Base-by-base conservation (phyloP, 1,140 invertebrate genomes). In the Hermatobates lingyangjiaoensis region DNA sequence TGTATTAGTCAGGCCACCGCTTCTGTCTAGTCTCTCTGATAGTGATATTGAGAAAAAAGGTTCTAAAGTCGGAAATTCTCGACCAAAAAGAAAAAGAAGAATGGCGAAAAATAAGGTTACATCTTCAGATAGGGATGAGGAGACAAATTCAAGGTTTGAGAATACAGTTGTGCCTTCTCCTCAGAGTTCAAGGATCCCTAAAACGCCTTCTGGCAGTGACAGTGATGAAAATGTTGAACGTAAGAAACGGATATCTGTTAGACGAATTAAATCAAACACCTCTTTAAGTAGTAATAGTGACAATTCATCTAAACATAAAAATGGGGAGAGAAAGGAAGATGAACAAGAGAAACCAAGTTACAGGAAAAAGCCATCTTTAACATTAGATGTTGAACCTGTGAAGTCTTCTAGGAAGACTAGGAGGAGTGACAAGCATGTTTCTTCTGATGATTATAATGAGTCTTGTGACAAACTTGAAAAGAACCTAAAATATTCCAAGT, bases 21-120 rank as follows among this genome's bases (percentile, higher is more conserved):
- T 57, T n/a, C 38, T 59, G 5, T 57, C 59, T 26, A 57, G 54
- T 46, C 26, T 60, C n/a, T 59, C 57, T 14, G 59, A 60, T 25
- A 58, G 56, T 15, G 59, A 60, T 39, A 50, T 40, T 24, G 52
- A 55, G 24, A 58, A 51, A 27, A 54, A 56, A 44, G 46, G 45
- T 24, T 46, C 18, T 18, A 45, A 47, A 26, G 40, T 14, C 25
- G 50, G 45, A 0, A n/a, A n/a, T n/a, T n/a, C n/a, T n/a, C 39
- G 34, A 27, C 38, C 34, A 40, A 48, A 49, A 23, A 39, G 24
- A 40, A 46, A 21, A 30, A 55, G 48, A 2, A 52, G 39, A 38
- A 18, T 24, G 3, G n/a, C 20, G 30, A 21, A 26, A 1, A 15
- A 27, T 50, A 25, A 42, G 18, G 26, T 48, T 50, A 12, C 30